Conservation (phyloP, 2,797 vertebrate species). For the Hippocampus kuda region DNA sequence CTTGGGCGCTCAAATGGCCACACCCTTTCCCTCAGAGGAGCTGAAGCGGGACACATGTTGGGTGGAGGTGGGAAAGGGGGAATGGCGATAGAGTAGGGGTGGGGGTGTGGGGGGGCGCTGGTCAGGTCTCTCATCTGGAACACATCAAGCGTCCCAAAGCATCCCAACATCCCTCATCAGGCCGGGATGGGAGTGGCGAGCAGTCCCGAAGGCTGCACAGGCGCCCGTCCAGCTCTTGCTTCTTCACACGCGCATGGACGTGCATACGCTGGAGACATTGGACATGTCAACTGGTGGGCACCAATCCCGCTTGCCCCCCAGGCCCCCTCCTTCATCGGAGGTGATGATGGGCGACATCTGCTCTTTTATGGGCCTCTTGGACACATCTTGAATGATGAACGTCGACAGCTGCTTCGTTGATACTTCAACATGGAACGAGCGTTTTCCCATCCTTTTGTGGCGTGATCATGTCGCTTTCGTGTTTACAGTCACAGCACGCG, state of each 20-base stretch:
- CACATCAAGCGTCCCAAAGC: constrained; percentile 63
- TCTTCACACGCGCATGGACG: not conserved
- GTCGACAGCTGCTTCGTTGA: constrained; percentile 2
- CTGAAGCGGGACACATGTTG: constrained; percentile 53
- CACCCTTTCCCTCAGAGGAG: constrained; percentile 41
- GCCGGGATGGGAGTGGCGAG: constrained; percentile 16
- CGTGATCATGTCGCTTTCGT: not conserved
- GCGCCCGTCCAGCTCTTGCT: not conserved
- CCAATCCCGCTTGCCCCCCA: not conserved
- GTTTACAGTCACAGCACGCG: not conserved
- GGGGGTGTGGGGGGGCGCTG: constrained; percentile 27
- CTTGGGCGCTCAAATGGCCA: constrained; percentile 33
- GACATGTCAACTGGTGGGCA: not conserved
- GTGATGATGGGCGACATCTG: constrained; percentile 2
- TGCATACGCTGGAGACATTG: not conserved
- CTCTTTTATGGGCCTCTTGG: constrained; percentile 6
- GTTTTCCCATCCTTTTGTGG: not conserved
- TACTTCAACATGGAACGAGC: not conserved
- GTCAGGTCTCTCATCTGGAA: constrained; percentile 66
- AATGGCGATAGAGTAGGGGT: not conserved
- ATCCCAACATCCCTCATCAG: constrained; percentile 56
- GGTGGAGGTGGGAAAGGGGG: constrained; percentile 36
- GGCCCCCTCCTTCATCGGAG: not conserved
- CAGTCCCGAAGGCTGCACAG: constrained; percentile 28
- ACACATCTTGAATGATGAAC: constrained; percentile 1